Percentiles rank a stretch among this genome's conserved stretches.
phyloP scores from a whole-genome alignment of 2,113 vertebrate species.

The Echinops telfairi region DNA sequence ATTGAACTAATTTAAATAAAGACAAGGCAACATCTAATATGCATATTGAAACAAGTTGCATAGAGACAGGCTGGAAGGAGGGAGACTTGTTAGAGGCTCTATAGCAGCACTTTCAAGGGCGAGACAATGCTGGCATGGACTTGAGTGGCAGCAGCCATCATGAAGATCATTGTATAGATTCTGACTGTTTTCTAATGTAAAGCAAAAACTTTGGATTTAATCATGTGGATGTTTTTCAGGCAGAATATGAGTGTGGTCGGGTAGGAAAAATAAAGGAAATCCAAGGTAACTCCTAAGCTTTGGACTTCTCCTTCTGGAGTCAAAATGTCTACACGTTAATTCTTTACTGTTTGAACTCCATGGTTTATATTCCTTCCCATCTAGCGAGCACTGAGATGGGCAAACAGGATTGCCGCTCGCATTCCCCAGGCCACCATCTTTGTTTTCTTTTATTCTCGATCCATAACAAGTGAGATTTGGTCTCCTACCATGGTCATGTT shows the following conservation, averaged over 20 bases:
- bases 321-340: not conserved
- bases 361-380: not conserved
- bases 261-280: conserved; percentile 7
- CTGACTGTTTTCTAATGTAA: not conserved
- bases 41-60: not conserved
- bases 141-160: not conserved
- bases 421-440: not conserved
- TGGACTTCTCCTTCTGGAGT: not conserved
- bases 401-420: not conserved
- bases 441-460: not conserved
- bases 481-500: too few species aligned
- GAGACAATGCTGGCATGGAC: not conserved
- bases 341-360: not conserved
- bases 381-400: not conserved
- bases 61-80: not conserved
- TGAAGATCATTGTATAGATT: not conserved
- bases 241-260: not conserved
- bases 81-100: not conserved
- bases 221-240: not conserved
- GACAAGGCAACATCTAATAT: not conserved
- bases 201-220: not conserved
- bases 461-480: not conserved
- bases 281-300: not conserved
- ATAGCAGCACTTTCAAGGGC: not conserved
- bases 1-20: not conserved